A percentile compares a stretch with the other conserved stretches of the same genome.
Conservation (phyloP, 2,888 invertebrate species). For the Drosophila atroscutellata region DNA sequence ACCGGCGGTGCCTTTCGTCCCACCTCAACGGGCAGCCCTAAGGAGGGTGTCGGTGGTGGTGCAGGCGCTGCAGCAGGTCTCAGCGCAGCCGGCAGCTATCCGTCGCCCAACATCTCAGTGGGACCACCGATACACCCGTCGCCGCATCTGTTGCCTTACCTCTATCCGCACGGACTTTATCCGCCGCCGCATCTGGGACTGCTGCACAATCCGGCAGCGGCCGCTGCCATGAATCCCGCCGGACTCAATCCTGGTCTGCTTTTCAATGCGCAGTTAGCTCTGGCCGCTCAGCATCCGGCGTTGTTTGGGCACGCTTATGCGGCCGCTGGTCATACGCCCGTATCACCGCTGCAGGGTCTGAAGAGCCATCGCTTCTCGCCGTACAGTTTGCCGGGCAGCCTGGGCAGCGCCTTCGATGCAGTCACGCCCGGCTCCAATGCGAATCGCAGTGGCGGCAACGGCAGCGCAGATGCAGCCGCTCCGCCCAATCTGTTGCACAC, state of each 20-base stretch:
- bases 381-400: slow-evolving; percentile 92
- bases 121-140: slow-evolving; percentile 97
- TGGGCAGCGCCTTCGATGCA: slow-evolving; percentile 95
- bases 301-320: slow-evolving; percentile 87
- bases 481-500: slow-evolving; percentile 63
- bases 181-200: slow-evolving; percentile 90
- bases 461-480: slow-evolving; percentile 52
- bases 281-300: slow-evolving; percentile 94
- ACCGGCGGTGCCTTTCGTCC: slow-evolving; percentile 85
- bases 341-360: slow-evolving; percentile 89
- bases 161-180: slow-evolving; percentile 95
- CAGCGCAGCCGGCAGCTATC: slow-evolving; percentile 86
- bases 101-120: slow-evolving; percentile 96
- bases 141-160: slow-evolving; percentile 94
- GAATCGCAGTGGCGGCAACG: slow-evolving; percentile 73
- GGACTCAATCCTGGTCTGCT: slow-evolving; percentile 93
- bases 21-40: slow-evolving; percentile 86
- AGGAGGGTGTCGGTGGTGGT: slow-evolving; percentile 84
- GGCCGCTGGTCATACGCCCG: slow-evolving; percentile 89
- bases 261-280: slow-evolving; percentile 94
- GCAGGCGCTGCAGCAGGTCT: slow-evolving; percentile 63
- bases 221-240: slow-evolving; percentile 85
- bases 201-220: slow-evolving; percentile 87
- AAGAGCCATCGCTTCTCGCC: slow-evolving; percentile 94
- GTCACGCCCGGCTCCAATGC: slow-evolving; percentile 90